These are phyloP conservation scores for Zaprionus ghesquierei DNA, from an alignment of 1,140 invertebrate genomes.

Conservation along the genomic window DNA sequence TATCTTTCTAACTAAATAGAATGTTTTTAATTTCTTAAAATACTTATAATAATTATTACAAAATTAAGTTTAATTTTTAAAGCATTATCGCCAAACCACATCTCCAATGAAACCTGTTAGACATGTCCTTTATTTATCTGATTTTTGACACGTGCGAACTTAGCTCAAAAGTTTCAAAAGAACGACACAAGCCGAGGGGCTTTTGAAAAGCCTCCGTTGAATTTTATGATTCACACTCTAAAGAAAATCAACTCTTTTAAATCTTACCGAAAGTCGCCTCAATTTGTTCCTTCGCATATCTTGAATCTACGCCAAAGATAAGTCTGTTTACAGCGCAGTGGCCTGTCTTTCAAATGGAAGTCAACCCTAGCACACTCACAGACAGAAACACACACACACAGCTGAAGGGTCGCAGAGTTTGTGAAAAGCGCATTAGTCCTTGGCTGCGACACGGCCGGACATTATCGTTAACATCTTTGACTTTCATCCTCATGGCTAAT, in stretches of 20 bases:
- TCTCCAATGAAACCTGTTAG: not conserved
- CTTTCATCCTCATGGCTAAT: conserved; percentile 65
- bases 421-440: conserved; percentile 54
- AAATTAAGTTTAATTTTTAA: not conserved
- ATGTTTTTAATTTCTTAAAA: no score
- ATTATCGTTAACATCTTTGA: conserved; percentile 74
- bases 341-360: conserved; percentile 32
- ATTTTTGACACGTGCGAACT: conserved; percentile 14
- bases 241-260: conserved; percentile 15
- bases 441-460: conserved; percentile 51
- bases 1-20: no score
- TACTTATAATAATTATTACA: no score
- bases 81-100: not conserved
- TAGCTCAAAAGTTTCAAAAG: not conserved
- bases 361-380: conserved; percentile 14
- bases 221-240: conserved; percentile 27
- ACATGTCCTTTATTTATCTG: not conserved
- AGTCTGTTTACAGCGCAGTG: conserved; percentile 31
- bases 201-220: conserved; percentile 8
- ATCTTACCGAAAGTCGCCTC: conserved; percentile 6
- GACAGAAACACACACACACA: not conserved
- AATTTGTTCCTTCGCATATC: conserved; percentile 10
- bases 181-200: not conserved
- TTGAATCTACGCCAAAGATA: conserved; percentile 32
- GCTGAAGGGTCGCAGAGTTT: not conserved